phyloP scores from a whole-genome alignment of 1,140 invertebrate species.

The Drosophila baimaii region DNA sequence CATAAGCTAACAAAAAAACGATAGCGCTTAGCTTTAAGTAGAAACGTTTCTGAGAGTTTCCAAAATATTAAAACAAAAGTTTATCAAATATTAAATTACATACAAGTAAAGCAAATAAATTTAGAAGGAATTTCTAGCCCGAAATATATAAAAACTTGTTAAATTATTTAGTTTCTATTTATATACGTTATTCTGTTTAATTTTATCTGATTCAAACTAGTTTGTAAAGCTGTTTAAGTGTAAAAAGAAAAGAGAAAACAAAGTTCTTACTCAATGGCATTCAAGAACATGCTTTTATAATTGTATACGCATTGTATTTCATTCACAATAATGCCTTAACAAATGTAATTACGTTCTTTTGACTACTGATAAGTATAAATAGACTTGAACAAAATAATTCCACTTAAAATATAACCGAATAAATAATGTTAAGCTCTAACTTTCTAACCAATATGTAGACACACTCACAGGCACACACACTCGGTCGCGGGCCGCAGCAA shows the following conservation, averaged over 20 bases:
- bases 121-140: not conserved
- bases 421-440: constrained; percentile 44
- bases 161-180: no score
- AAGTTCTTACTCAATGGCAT: not conserved
- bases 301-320: not conserved
- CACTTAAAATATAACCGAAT: constrained; percentile 37
- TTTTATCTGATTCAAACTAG: not conserved
- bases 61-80: not conserved
- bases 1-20: constrained; percentile 39
- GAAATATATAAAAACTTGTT: no score
- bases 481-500: constrained; percentile 1
- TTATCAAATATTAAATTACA: not conserved
- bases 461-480: constrained; percentile 28
- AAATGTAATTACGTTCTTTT: not conserved
- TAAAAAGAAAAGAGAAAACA: not conserved
- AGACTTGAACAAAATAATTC: constrained; percentile 16
- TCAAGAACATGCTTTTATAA: not conserved
- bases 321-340: not conserved
- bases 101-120: not conserved
- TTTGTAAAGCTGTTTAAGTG: not conserved
- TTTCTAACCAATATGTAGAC: constrained; percentile 58
- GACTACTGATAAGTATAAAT: not conserved
- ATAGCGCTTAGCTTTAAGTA: constrained; percentile 16
- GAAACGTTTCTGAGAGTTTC: not conserved
- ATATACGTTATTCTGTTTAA: not conserved